phyloP scores from a whole-genome alignment of 2,797 vertebrate genomes.

The Sandelia bainsii region DNA sequence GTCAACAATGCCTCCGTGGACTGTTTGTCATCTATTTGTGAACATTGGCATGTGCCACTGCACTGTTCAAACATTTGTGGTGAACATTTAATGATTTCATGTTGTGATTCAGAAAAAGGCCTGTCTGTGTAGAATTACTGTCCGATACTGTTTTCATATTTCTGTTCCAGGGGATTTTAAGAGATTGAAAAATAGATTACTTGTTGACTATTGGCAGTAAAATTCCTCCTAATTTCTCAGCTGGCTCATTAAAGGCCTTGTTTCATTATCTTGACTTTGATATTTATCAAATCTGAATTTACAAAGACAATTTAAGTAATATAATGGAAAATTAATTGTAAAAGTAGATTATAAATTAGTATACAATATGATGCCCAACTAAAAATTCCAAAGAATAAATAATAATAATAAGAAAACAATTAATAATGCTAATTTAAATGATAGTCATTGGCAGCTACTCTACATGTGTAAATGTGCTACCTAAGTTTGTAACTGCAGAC shows the following conservation, averaged over 20 bases:
- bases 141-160: background rate
- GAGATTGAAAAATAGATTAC: background rate
- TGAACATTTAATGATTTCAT: slow-evolving; percentile 56
- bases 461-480: slow-evolving; percentile 39
- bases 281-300: background rate
- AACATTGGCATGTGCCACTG: slow-evolving; percentile 64
- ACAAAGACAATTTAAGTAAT: background rate
- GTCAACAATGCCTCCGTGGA: slow-evolving; percentile 73
- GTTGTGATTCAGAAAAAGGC: background rate
- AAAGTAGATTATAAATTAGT: background rate
- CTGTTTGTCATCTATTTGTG: slow-evolving; percentile 76
- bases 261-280: slow-evolving; percentile 8
- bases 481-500: slow-evolving; percentile 60
- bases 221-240: background rate
- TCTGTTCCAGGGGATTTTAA: slow-evolving; percentile 7
- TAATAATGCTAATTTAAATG: slow-evolving; percentile 18
- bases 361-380: background rate
- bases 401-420: background rate
- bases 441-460: slow-evolving; percentile 6
- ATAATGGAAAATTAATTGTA: background rate
- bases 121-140: background rate
- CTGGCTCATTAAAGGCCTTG: background rate
- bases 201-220: background rate
- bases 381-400: background rate
- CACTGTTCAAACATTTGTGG: slow-evolving; percentile 62